A percentile compares a stretch with the other conserved stretches of the same genome.
Evolutionary conservation across 2,797 vertebrate genomes (phyloP).

Genomic region (Dicrostonyx torquatus): DNA sequence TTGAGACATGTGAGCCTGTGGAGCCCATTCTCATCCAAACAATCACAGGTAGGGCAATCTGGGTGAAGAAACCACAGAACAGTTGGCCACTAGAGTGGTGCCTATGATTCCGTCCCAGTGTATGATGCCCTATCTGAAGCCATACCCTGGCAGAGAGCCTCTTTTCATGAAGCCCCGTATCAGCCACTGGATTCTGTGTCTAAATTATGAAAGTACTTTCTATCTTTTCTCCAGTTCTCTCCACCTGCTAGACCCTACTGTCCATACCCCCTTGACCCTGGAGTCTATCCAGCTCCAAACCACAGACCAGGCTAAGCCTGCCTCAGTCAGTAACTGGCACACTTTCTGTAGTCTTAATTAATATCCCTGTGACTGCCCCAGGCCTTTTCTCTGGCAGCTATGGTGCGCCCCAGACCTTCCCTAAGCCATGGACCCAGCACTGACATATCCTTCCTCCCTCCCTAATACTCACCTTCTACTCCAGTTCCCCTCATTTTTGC

Average conservation of each 20-base stretch:
- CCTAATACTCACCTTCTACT: no score
- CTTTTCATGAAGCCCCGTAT: not conserved
- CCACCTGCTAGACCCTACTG: not conserved
- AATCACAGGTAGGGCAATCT: not conserved
- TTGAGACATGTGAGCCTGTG: not conserved
- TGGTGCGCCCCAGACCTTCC: not conserved
- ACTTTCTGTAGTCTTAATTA: not conserved
- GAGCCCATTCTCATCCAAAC: not conserved
- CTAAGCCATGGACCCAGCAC: not conserved
- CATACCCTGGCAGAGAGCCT: not conserved
- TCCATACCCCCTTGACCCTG: not conserved
- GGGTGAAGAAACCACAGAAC: not conserved
- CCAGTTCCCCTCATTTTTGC: not conserved
- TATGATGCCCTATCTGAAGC: not conserved
- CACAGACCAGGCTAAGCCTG: not conserved
- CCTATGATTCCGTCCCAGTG: not conserved
- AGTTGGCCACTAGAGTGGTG: not conserved
- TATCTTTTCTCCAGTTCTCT: not conserved
- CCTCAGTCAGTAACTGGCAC: not conserved
- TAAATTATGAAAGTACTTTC: not conserved
- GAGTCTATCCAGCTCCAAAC: not conserved
- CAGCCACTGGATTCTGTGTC: not conserved
- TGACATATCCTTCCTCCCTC: not conserved
- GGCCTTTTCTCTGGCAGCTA: not conserved
- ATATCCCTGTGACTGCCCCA: not conserved